Evolutionary conservation across 2,888 invertebrate species (phyloP).

Genomic region (Odontocerum albicorne): DNA sequence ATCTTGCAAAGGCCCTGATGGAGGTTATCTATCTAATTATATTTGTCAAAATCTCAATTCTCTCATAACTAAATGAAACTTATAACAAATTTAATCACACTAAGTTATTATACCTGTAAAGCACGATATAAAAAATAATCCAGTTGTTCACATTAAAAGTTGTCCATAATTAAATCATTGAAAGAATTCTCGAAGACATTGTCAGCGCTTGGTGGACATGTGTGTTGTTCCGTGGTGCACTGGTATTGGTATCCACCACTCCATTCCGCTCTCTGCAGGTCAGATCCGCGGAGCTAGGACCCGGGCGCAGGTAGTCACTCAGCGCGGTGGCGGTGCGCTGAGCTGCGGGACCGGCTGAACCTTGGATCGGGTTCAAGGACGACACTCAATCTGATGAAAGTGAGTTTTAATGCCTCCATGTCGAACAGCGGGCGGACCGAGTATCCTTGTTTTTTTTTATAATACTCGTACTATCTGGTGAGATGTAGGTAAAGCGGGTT

Average conservation of each 20-base stretch:
- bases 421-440: too few relatives aligned
- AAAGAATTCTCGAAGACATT: too few relatives aligned
- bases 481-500: background rate
- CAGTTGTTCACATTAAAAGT: background rate
- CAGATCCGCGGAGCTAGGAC: constrained; percentile 9
- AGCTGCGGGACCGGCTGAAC: constrained; percentile 30
- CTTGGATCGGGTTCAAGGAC: constrained; percentile 32
- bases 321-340: constrained; percentile 28
- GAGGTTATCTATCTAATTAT: too few relatives aligned
- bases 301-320: constrained; percentile 11
- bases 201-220: constrained; percentile 8
- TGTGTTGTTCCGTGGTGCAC: constrained; percentile 11
- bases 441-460: too few relatives aligned
- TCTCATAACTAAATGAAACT: too few relatives aligned
- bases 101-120: too few relatives aligned
- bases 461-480: background rate
- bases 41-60: too few relatives aligned
- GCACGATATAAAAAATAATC: constrained; percentile 1
- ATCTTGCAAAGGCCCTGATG: too few relatives aligned
- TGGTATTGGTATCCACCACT: too few relatives aligned
- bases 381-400: constrained; percentile 11
- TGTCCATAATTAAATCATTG: too few relatives aligned
- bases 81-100: too few relatives aligned
- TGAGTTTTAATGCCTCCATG: constrained; percentile 4
- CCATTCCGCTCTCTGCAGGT: background rate